Evolutionary conservation across 1,140 invertebrate species (phyloP).

Genomic region (Oscheius sp.): DNA sequence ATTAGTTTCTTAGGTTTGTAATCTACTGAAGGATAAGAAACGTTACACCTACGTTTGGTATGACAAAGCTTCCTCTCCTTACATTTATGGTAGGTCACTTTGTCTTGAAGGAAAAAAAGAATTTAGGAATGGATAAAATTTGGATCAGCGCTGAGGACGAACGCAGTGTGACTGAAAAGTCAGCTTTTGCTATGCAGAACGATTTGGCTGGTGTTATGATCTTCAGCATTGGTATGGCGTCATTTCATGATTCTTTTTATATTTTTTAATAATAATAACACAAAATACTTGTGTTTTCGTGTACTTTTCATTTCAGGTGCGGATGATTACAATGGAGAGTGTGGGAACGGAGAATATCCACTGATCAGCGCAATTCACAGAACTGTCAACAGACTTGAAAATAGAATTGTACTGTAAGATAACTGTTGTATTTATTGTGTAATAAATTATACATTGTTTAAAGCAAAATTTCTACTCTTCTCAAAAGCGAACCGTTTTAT

Average conservation of each 20-base stretch:
- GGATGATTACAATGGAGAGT: background rate
- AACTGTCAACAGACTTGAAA: no score
- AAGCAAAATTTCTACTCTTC: no score
- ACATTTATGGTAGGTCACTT: slow-evolving; percentile 32
- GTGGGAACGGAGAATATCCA: background rate
- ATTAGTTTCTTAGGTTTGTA: slow-evolving; percentile 23
- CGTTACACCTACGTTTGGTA: slow-evolving; percentile 44
- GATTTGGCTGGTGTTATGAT: slow-evolving; percentile 46
- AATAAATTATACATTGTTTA: no score
- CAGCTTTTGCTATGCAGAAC: slow-evolving; percentile 36
- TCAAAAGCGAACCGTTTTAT: no score
- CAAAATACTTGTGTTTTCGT: no score
- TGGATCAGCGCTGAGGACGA: slow-evolving; percentile 42
- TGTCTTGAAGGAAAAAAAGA: background rate
- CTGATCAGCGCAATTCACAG: background rate
- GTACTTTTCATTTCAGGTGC: no score
- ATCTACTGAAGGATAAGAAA: slow-evolving; percentile 2
- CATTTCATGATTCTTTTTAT: background rate
- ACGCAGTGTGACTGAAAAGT: slow-evolving; percentile 40
- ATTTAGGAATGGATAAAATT: background rate
- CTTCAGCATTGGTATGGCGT: slow-evolving; percentile 38
- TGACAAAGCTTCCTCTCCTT: slow-evolving; percentile 43
- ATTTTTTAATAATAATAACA: no score
- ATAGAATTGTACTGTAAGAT: no score
- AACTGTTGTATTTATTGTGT: no score